Conservation (phyloP, 2,113 vertebrate species). For the Casuarius casuarius region DNA sequence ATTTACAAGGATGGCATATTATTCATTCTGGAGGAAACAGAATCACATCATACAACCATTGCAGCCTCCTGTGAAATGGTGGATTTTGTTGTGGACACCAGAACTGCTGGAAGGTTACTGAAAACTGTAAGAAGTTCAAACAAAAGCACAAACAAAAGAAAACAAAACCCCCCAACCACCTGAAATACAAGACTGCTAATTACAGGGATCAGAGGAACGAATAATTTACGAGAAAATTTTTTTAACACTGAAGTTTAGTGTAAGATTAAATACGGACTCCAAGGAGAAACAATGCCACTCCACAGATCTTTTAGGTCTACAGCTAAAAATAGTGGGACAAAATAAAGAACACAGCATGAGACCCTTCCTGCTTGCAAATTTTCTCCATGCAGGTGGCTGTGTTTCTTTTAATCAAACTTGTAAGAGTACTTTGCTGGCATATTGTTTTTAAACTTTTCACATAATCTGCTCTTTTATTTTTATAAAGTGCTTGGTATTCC, state of each 20-base stretch:
- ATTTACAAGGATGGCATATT: not conserved
- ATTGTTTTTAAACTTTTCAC: not conserved
- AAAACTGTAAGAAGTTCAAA: not conserved
- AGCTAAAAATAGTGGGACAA: not conserved
- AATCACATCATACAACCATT: not conserved
- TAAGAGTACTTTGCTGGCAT: not conserved
- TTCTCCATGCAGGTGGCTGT: not conserved
- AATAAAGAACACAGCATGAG: not conserved
- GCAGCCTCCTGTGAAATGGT: not conserved
- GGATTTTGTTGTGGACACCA: not conserved
- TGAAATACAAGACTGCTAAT: not conserved
- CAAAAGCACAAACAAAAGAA: not conserved
- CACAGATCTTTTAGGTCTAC: not conserved
- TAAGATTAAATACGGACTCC: not conserved
- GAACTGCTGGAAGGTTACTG: not conserved
- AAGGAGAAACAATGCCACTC: not conserved
- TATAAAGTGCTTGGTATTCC: constrained; percentile 33
- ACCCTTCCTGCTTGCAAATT: not conserved
- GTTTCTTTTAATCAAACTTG: not conserved
- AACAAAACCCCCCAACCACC: not conserved
- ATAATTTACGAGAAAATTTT: not conserved
- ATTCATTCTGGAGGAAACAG: not conserved
- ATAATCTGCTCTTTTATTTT: not conserved
- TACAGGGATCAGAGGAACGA: not conserved
- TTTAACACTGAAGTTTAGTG: not conserved